Evolutionary conservation across 1,140 invertebrate species (phyloP).

Genomic region (Drosophila tsacasi): DNA sequence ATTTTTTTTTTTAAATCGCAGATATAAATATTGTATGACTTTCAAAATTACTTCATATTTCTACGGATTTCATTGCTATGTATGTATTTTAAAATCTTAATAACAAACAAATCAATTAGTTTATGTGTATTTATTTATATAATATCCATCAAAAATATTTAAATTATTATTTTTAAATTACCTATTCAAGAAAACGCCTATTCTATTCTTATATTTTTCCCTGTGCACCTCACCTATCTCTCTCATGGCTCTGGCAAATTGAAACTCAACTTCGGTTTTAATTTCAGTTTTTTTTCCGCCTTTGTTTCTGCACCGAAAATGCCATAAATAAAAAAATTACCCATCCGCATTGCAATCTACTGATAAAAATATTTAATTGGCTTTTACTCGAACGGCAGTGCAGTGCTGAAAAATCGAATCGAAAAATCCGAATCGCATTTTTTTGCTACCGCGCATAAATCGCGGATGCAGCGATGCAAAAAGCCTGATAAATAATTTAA

Average conservation of each 20-base stretch:
- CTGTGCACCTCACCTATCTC: slow-evolving; percentile 7
- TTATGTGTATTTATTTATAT: too few relatives aligned
- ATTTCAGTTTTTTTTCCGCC: slow-evolving; percentile 52
- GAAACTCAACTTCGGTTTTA: slow-evolving; percentile 60
- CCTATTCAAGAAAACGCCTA: neutral
- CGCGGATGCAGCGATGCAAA: slow-evolving; percentile 63
- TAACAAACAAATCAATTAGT: too few relatives aligned
- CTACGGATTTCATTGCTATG: too few relatives aligned
- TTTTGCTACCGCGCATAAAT: slow-evolving; percentile 74
- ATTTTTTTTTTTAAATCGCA: neutral
- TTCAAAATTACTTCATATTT: too few relatives aligned
- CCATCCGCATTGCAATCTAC: slow-evolving; percentile 75
- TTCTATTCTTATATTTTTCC: neutral
- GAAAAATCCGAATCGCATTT: slow-evolving; percentile 60
- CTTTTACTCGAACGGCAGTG: slow-evolving; percentile 51
- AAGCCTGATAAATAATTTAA: slow-evolving; percentile 78
- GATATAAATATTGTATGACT: too few relatives aligned
- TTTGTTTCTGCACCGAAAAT: slow-evolving; percentile 28
- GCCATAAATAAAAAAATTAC: slow-evolving; percentile 80
- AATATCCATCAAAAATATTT: too few relatives aligned
- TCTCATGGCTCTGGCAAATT: slow-evolving; percentile 27
- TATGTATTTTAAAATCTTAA: too few relatives aligned
- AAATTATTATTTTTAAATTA: neutral
- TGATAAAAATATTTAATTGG: slow-evolving; percentile 83
- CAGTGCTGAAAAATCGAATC: slow-evolving; percentile 60